Base-by-base conservation (phyloP, 2,888 invertebrate genomes). In the Scaptomyza parva region DNA sequence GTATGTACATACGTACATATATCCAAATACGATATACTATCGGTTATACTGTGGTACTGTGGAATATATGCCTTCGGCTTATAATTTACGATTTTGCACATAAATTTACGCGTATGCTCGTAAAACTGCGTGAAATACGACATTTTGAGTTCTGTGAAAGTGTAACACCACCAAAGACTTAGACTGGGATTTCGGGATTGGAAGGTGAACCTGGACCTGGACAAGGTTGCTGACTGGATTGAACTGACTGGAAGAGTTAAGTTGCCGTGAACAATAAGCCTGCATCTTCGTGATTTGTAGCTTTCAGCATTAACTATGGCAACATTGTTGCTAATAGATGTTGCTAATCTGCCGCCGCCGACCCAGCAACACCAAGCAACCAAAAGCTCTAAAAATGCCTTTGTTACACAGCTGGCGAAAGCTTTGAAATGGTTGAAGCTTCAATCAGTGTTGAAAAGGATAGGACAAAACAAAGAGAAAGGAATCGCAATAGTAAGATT, bases 91-190 rank as follows among this genome's bases (percentile, higher is more conserved):
- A 87, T 86, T 78, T 83, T 84, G 83, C 86, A 83, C 84, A 88
- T 84, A 87, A 87, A 84, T 87, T 84, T 84, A 84, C 86, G 84
- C 84, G 88, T 80, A 85, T 77, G 83, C 78, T 88, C 84, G 70
- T 84, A 84, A 84, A 84, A 86, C 75, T 78, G 69, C 78, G 84
- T 84, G 78, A 84, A 76, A 79, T 88, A 84, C 86, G 83, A 83
- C 84, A 80, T 86, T 86, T 86, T 86, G 86, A 88, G 88, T 88
- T 84, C 88, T 86, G 84, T 84, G 88, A 84, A 84, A 87, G 83
- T 84, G 83, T 87, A 84, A 87, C 83, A 83, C 77, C 33, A 77
- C 35, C 35, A 48, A 22, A 37, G 28, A 52, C 20, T 39, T 33
- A 28, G 22, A 8, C 30, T 14, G 12, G 11, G 14, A 17, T 2